These are phyloP conservation scores for Prolemur simus DNA, from an alignment of 2,113 vertebrate species.

Conservation along the genomic window DNA sequence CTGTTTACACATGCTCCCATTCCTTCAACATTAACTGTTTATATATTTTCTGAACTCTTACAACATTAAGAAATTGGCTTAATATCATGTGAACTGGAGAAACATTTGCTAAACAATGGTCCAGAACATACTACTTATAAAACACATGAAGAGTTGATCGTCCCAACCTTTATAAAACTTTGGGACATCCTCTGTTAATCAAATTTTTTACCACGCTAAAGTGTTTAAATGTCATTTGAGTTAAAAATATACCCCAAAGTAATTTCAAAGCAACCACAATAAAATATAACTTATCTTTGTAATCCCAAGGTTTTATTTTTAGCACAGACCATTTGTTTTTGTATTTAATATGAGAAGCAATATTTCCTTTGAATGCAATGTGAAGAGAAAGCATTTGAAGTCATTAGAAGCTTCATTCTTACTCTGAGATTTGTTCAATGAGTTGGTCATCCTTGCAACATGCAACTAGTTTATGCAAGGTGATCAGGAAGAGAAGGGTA, in stretches of 20 bases:
- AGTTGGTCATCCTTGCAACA: background rate
- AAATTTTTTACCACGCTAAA: background rate
- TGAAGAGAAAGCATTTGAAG: background rate
- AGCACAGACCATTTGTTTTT: background rate
- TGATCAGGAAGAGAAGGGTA: background rate
- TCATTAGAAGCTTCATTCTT: background rate
- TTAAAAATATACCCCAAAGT: background rate
- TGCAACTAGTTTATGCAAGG: background rate
- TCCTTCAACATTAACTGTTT: background rate
- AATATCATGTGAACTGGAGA: background rate
- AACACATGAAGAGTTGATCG: background rate
- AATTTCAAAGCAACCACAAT: background rate
- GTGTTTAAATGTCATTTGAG: background rate
- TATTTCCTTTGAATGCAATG: background rate
- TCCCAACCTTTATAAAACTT: background rate
- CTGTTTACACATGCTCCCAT: background rate
- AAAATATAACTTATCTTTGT: background rate
- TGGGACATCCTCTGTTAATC: background rate
- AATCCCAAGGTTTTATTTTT: background rate
- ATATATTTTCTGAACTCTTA: background rate
- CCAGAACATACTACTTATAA: background rate
- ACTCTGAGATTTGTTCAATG: background rate
- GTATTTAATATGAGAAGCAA: background rate
- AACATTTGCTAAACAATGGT: background rate
- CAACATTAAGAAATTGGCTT: background rate